Evolutionary conservation across 1,140 invertebrate genomes (phyloP), one percentile per base, ranked within the genome.

Genomic region (Oncopodura yosiiana): DNA sequence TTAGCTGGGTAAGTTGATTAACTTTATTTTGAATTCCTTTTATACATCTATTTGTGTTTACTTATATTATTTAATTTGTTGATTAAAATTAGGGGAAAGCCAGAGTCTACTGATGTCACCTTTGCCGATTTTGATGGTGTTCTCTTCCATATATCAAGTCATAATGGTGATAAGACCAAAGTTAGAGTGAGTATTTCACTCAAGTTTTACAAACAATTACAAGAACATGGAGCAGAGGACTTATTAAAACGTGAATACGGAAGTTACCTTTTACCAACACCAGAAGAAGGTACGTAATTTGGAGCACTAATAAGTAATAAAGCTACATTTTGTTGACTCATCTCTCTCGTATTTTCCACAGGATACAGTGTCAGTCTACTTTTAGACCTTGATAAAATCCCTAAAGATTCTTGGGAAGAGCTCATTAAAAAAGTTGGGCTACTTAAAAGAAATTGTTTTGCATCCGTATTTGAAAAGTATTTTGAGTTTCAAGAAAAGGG

Each of bases 381-480:
- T 66, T 82, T 94, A 73, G 90, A 97, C 74, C 75, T 99, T 73
- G 89, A 94, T 67, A 87, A 87, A 69, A 80, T 98, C 65, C 91
- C 92, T 9, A 74, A 81, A 30, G 81, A 96, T 72, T n/a, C n/a
- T n/a, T 93, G 87, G 83, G 85, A 92, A 69, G 76, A 81, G 58
- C 69, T 88, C 64, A 83, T 95, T 49, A 87, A 89, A 70, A 94
- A 92, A 77, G 87, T 94, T 61, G 90, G 91, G 23, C 76, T 96
- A 23, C 73, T 99, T 36, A 99, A 99, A 72, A 81, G 95, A 66
- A 94, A 99, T 73, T 99, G 95, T 74, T 99, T 99, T 75, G 95
- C 94, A 16, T 96, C 94, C 36, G 94, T 99, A 30, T 99, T 99
- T 76, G 93, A 99, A 74, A 96, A 97, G 68, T 99, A 99, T 76